These are phyloP conservation scores for Panagrolaimus sp. DNA, from an alignment of 1,140 invertebrate genomes.

Conservation along the genomic window DNA sequence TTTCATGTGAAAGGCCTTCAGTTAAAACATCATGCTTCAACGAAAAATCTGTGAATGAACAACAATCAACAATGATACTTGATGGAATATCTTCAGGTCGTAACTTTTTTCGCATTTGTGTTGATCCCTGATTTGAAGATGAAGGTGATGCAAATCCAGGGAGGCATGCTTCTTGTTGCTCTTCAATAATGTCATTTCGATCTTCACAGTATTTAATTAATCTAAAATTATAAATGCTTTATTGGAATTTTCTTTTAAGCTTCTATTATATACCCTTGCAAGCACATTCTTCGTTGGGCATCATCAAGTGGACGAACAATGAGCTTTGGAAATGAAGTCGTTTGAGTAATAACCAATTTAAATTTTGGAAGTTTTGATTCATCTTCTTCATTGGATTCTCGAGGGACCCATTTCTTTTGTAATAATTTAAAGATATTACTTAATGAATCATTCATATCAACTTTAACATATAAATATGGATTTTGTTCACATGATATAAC, in stretches of 20 bases:
- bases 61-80: conserved; percentile 6
- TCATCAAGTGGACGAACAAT: conserved; percentile 21
- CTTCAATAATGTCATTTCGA: not conserved
- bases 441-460: conserved; percentile 40
- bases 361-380: not conserved
- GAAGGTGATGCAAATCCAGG: not conserved
- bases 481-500: conserved; percentile 48
- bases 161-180: not conserved
- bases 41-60: not conserved
- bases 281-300: conserved; percentile 8
- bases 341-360: not conserved
- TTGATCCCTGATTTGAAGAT: not conserved
- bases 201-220: conserved; percentile 14
- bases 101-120: not conserved
- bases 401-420: conserved; percentile 31
- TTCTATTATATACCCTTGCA: not conserved
- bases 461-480: conserved; percentile 33
- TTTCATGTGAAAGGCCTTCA: not conserved
- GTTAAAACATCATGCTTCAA: conserved; percentile 5
- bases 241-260: not conserved
- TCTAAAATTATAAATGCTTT: not conserved
- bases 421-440: conserved; percentile 36
- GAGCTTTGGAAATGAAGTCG: not conserved
- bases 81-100: not conserved
- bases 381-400: not conserved